A percentile compares a stretch with the other conserved stretches of the same genome.
Evolutionary conservation across 2,113 vertebrate genomes (phyloP).

Genomic region (Circaetus cinerascens): DNA sequence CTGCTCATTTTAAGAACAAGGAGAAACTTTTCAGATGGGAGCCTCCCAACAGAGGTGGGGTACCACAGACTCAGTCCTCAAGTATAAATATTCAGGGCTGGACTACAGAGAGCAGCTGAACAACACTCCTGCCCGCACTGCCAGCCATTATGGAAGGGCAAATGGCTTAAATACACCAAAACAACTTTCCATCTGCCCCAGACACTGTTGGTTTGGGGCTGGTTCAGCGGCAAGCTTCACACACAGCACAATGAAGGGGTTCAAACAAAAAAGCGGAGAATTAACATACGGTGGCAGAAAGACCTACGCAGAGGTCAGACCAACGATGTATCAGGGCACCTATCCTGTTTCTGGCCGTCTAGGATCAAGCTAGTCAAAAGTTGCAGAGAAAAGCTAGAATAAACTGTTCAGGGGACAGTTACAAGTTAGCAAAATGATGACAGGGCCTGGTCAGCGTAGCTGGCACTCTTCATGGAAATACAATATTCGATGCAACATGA

Average conservation of each 20-base stretch:
- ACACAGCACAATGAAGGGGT: fast-evolving
- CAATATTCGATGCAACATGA: background rate
- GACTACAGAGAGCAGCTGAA: background rate
- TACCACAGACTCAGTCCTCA: background rate
- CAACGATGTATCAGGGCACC: background rate
- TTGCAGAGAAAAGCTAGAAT: background rate
- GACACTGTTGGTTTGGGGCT: background rate
- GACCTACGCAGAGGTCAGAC: background rate
- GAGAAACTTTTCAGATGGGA: background rate
- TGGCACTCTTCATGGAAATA: fast-evolving
- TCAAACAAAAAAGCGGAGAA: background rate
- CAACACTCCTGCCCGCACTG: background rate
- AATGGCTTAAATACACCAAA: background rate
- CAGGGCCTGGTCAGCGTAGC: background rate
- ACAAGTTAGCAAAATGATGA: fast-evolving
- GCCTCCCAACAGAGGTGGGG: background rate
- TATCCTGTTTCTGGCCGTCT: background rate
- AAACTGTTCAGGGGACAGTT: background rate
- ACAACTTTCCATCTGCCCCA: background rate
- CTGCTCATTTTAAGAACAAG: background rate
- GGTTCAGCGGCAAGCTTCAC: background rate
- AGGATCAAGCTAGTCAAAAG: background rate
- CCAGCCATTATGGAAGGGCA: background rate
- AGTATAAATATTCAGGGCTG: background rate
- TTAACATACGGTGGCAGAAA: background rate